Evolutionary conservation across 2,113 vertebrate species (phyloP).

Genomic region (Barnardius zonarius): DNA sequence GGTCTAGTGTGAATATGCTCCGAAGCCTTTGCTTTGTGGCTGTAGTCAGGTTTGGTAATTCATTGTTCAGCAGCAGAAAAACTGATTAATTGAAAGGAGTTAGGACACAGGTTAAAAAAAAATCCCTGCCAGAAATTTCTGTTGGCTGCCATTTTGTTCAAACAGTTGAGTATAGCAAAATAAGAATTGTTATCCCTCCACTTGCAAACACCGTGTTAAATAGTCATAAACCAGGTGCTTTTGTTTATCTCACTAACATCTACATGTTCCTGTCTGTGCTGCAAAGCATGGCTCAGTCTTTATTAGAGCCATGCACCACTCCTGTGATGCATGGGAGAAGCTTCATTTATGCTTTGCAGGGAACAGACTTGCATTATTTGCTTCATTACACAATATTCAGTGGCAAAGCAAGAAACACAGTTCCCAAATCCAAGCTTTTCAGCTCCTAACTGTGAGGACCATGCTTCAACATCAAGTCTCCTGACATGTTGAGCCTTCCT

Average conservation of each 20-base stretch:
- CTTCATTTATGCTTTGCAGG: not conserved
- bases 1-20: not conserved
- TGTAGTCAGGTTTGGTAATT: not conserved
- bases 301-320: not conserved
- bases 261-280: not conserved
- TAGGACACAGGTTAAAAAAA: not conserved
- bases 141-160: not conserved
- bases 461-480: not conserved
- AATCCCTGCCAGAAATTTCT: not conserved
- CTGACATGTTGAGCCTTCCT: not conserved
- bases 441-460: not conserved
- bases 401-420: not conserved
- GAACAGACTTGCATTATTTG: not conserved
- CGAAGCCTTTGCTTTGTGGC: not conserved
- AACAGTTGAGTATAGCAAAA: not conserved
- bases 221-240: not conserved
- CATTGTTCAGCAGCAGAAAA: not conserved
- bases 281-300: not conserved
- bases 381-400: not conserved
- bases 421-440: not conserved
- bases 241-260: not conserved
- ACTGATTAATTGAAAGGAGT: not conserved
- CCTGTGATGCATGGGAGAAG: not conserved
- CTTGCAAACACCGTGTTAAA: not conserved
- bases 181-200: not conserved